Base-by-base conservation (phyloP, 2,888 invertebrate species). In the Suillia variegata region DNA sequence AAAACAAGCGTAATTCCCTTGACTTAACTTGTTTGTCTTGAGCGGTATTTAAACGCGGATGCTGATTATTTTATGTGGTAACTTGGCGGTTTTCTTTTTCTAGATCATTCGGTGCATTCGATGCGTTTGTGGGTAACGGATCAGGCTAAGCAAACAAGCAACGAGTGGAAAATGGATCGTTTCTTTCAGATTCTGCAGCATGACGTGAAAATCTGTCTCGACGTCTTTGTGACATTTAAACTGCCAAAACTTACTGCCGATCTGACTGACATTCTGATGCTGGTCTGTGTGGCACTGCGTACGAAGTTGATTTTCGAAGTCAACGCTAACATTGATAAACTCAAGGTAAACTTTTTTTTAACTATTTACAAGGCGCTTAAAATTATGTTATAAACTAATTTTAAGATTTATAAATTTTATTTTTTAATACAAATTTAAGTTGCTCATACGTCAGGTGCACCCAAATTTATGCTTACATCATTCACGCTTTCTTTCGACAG, bases 301-400 rank as follows among this genome's bases (percentile, higher is more conserved):
- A 89, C 89, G 50, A 93, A 93, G 79, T 83, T 93, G 34, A 88
- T 90, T 12, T 90, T 91, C 0, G 93, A 93, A 85, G 88, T 92
- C 1, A 88, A 87, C 76, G 87, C 85, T 1, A 93, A 93, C 74
- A 86, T 90, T 61, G 85, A 87, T 71, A 89, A 92, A 79, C 82
- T 93, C 33, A 90, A 91, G 85, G 92, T 91, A 70, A 68, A n/a
- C n/a, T n/a, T n/a, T 62, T 62, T 45, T 26, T 22, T 1, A n/a
- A 31, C 6, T 33, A 1, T 17, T n/a, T 24, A 20, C n/a, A 38
- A 33, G 18, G n/a, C 51, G 4, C 24, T n/a, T 17, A 51, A n/a
- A n/a, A n/a, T n/a, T n/a, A n/a, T n/a, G n/a, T n/a, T n/a, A n/a
- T n/a, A n/a, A n/a, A 15, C 33, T 52, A 48, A 15, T 2, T 2